phyloP scores from a whole-genome alignment of 1,140 invertebrate species.

The Aphelenchoides fujianensis region DNA sequence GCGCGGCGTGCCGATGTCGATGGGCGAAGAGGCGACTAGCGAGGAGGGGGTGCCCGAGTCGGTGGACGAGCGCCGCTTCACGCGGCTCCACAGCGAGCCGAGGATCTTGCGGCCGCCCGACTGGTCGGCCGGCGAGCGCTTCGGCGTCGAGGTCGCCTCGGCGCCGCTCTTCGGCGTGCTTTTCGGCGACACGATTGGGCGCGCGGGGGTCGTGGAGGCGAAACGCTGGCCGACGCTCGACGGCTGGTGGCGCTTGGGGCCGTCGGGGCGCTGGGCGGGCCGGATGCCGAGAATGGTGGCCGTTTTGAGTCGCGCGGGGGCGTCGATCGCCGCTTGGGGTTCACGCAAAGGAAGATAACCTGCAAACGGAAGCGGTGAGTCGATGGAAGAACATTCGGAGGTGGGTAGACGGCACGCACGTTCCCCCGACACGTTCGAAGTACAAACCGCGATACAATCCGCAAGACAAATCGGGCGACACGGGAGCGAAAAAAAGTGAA shows the following conservation, averaged over 20 bases:
- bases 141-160: not conserved
- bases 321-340: not conserved
- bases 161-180: not conserved
- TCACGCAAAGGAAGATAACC: not conserved
- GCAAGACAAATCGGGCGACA: no score
- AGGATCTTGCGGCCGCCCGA: not conserved
- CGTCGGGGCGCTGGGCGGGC: not conserved
- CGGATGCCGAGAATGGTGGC: not conserved
- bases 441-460: no score
- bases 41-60: not conserved
- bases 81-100: not conserved
- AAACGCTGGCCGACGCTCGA: no score
- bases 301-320: not conserved
- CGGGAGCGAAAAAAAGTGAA: no score
- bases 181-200: not conserved
- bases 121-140: not conserved
- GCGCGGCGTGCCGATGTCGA: no score
- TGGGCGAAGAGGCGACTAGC: not conserved
- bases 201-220: no score
- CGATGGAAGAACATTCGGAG: no score
- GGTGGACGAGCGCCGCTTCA: not conserved
- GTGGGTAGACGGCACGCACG: no score
- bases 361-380: not conserved
- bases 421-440: no score
- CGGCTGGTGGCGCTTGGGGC: not conserved